These are phyloP conservation scores for Cremastinae sp. DNA, from an alignment of 2,888 invertebrate genomes.

Conservation along the genomic window DNA sequence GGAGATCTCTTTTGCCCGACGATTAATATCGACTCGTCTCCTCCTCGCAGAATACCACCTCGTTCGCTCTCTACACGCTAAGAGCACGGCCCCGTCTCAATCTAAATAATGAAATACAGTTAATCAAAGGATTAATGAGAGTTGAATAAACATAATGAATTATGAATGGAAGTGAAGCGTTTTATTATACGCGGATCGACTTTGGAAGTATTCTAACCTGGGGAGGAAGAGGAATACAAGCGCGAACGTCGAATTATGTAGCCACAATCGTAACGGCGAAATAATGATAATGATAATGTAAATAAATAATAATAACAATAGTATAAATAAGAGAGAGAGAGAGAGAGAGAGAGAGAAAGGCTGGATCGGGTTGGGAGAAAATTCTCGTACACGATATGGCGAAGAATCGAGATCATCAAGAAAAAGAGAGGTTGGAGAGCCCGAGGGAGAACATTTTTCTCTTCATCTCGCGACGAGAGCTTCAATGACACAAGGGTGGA, in stretches of 20 bases:
- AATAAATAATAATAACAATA: too few relatives aligned
- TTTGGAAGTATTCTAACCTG: conserved; percentile 59
- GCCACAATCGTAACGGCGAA: too few relatives aligned
- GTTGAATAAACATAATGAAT: conserved; percentile 75
- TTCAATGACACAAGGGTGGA: conserved; percentile 44
- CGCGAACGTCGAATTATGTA: neutral
- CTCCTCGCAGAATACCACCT: conserved; percentile 10
- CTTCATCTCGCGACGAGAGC: conserved; percentile 54
- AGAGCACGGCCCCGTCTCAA: conserved; percentile 61
- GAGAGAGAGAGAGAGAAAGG: conserved; percentile 21
- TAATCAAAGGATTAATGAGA: conserved; percentile 77
- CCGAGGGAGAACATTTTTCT: conserved; percentile 39
- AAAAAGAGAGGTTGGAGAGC: conserved; percentile 2
- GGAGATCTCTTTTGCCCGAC: conserved; percentile 21
- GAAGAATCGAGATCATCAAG: conserved; percentile 14
- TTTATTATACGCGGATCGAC: conserved; percentile 71
- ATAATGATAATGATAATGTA: too few relatives aligned
- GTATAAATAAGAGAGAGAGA: conserved; percentile 26
- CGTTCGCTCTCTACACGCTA: conserved; percentile 14
- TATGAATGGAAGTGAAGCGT: conserved; percentile 70
- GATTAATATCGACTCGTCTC: conserved; percentile 36
- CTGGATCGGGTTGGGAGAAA: conserved; percentile 20
- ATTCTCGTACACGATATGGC: conserved; percentile 23
- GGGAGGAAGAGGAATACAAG: conserved; percentile 29
- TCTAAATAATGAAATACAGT: conserved; percentile 75